A percentile compares a stretch with the other conserved stretches of the same genome.
Conservation (phyloP, 2,113 vertebrate genomes). For the Montifringilla adamsi region DNA sequence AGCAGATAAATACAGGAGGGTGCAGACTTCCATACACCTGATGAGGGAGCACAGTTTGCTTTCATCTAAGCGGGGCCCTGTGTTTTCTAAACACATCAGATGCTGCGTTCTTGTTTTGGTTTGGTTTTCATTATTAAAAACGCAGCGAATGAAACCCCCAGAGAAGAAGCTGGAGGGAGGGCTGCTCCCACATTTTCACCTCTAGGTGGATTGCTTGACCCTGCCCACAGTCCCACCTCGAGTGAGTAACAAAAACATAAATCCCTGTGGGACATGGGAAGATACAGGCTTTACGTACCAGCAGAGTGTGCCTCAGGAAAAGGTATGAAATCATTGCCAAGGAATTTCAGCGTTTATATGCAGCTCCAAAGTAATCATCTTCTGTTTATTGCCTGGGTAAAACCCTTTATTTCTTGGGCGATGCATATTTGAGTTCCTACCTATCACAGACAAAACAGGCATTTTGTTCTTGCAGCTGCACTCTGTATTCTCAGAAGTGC, state of each 20-base stretch:
- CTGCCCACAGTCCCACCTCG: slow-evolving; percentile 31
- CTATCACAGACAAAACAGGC: neutral
- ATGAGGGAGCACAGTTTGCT: slow-evolving; percentile 28
- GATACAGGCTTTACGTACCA: neutral
- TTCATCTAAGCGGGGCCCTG: neutral
- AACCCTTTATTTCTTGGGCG: neutral
- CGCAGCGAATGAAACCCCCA: neutral
- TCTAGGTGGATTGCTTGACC: slow-evolving; percentile 46
- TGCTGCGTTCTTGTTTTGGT: slow-evolving; percentile 16
- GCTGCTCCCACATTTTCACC: slow-evolving; percentile 60
- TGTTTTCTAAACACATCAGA: slow-evolving; percentile 40
- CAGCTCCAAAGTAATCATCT: neutral
- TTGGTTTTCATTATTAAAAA: slow-evolving; percentile 57
- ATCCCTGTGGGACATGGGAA: neutral
- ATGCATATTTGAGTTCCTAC: neutral
- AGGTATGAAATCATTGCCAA: slow-evolving; percentile 1
- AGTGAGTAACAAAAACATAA: slow-evolving; percentile 4
- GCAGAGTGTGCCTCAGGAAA: slow-evolving; percentile 19
- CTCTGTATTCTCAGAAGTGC: neutral
- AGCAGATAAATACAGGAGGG: slow-evolving; percentile 51
- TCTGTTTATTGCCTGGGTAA: slow-evolving; percentile 4
- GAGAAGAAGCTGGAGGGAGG: neutral
- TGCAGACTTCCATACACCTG: slow-evolving; percentile 53
- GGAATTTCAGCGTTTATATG: neutral
- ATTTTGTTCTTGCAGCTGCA: slow-evolving; percentile 19